Evolutionary conservation across 2,113 vertebrate genomes (phyloP).

Genomic region (Apaloderma vittatum): DNA sequence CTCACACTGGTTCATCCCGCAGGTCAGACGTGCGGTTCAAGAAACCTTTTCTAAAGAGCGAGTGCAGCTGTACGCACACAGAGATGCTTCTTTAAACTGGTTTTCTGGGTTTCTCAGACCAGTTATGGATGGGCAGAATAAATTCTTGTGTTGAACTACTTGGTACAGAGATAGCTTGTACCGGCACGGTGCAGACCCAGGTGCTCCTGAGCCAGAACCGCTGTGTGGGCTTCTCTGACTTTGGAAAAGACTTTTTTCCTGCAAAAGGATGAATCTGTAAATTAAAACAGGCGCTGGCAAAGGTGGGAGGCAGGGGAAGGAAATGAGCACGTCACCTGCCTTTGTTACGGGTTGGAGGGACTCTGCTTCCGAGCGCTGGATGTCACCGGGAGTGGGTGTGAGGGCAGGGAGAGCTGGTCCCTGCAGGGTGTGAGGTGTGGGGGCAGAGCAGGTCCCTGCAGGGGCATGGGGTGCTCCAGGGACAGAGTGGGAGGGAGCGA

Average conservation of each 20-base stretch:
- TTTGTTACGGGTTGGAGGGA: neutral
- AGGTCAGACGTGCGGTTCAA: neutral
- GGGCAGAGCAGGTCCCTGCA: too few relatives aligned
- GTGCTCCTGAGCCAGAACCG: neutral
- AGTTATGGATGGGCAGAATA: neutral
- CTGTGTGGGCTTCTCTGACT: neutral
- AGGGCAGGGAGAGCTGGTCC: too few relatives aligned
- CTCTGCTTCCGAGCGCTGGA: neutral
- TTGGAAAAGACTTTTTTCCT: neutral
- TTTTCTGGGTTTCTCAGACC: neutral
- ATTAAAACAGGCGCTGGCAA: neutral
- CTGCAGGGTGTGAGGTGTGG: too few relatives aligned
- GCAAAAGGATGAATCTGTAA: neutral
- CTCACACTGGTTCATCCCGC: neutral
- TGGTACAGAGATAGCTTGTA: neutral
- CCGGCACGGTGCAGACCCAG: fast-evolving
- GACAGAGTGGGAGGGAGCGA: neutral
- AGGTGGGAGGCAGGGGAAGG: neutral
- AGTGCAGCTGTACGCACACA: fast-evolving
- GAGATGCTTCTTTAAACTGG: neutral
- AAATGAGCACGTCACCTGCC: neutral
- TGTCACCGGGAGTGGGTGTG: neutral
- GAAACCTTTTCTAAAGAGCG: too few relatives aligned
- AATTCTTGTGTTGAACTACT: neutral
- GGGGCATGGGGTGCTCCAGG: too few relatives aligned